These are phyloP conservation scores for Drosophila ohnishii DNA, from an alignment of 1,140 invertebrate species.

Conservation along the genomic window DNA sequence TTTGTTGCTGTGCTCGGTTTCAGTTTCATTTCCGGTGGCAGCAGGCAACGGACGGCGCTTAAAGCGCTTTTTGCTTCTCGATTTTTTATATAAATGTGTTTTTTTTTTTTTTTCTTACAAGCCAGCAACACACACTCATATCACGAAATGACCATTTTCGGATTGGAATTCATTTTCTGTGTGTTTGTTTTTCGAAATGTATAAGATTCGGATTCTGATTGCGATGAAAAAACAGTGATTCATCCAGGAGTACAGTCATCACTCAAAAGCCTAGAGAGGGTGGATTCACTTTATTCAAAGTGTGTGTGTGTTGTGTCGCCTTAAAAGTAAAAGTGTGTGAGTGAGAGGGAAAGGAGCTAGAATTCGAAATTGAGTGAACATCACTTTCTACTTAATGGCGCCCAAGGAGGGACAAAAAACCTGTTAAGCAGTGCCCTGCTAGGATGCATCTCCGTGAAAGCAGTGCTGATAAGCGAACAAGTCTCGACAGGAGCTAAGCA, in stretches of 20 bases:
- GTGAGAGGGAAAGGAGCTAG: not conserved
- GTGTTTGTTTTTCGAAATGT: conserved; percentile 29
- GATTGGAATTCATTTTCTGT: conserved; percentile 47
- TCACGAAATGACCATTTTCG: conserved; percentile 49
- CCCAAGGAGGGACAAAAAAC: not conserved
- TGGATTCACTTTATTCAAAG: not conserved
- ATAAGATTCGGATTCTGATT: conserved; percentile 56
- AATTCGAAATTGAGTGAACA: not conserved
- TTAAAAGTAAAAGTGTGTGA: conserved; percentile 1
- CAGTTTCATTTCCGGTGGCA: conserved; percentile 76
- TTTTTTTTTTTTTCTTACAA: conserved; percentile 48
- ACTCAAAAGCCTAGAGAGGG: not conserved
- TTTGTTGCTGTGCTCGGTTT: conserved; percentile 57
- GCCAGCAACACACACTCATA: conserved; percentile 24
- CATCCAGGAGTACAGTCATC: conserved; percentile 46
- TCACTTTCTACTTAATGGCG: not conserved
- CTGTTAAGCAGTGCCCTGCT: not conserved
- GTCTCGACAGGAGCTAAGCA: conserved; percentile 4
- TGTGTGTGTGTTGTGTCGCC: not conserved
- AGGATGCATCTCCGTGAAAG: not conserved
- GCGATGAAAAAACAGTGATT: conserved; percentile 41
- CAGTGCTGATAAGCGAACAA: not conserved
- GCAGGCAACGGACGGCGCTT: conserved; percentile 59
- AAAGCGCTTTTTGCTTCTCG: conserved; percentile 44
- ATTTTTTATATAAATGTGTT: conserved; percentile 1